A percentile compares a stretch with the other conserved stretches of the same genome.
Conservation (phyloP, 1,140 invertebrate species). For the Brachionus paranguensis region DNA sequence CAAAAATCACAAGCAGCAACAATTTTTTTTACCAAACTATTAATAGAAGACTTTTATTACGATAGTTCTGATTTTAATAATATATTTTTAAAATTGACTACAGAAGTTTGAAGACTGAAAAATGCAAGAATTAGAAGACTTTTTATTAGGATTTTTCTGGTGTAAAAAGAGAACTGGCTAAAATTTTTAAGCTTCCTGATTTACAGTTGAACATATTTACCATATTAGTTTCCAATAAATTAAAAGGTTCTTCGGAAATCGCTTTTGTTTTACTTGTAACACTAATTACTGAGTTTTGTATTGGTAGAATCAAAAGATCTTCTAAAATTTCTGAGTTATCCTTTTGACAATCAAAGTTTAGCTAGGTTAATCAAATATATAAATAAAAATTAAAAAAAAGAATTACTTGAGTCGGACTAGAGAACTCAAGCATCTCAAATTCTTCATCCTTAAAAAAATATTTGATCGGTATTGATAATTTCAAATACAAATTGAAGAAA, state of each 20-base stretch:
- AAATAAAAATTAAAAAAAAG: too few relatives aligned
- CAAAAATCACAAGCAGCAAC: neutral
- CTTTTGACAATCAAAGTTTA: neutral
- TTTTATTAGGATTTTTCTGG: neutral
- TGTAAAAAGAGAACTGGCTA: neutral
- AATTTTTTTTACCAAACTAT: neutral
- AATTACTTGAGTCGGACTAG: too few relatives aligned
- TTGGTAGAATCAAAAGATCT: neutral
- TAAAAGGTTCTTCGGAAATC: slow-evolving; percentile 12
- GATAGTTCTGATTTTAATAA: neutral
- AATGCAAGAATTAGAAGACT: neutral
- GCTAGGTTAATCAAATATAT: too few relatives aligned
- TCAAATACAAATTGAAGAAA: too few relatives aligned
- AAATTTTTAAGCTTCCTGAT: neutral
- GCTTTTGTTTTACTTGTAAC: neutral
- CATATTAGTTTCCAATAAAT: neutral
- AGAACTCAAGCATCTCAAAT: too few relatives aligned
- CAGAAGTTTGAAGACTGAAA: neutral
- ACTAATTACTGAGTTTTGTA: neutral
- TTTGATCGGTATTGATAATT: too few relatives aligned
- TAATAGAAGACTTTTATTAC: neutral
- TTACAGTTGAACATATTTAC: neutral
- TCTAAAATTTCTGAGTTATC: neutral
- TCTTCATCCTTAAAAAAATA: neutral
- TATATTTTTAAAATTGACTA: neutral